Base-by-base conservation (phyloP, 1,140 invertebrate genomes). In the Choristoneura fumiferana region DNA sequence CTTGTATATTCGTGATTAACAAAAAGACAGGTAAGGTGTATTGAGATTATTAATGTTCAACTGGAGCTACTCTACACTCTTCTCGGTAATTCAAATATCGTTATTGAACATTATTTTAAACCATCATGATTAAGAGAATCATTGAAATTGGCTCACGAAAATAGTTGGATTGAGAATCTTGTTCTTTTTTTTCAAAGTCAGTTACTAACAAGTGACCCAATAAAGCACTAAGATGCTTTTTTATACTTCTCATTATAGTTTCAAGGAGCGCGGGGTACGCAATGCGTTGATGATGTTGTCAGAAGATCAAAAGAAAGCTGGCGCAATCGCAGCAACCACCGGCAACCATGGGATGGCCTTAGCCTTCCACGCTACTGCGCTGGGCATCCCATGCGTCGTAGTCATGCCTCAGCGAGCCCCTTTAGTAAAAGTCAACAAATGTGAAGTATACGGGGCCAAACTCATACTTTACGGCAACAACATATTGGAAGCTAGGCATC, bases 251-350 rank as follows among this genome's bases (percentile, higher is more conserved):
- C 22, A n/a, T 22, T 33, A 60, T 67, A 97, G 95, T 87, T 97
- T 97, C 76, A 97, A 97, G 84, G 97, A 98, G 86, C 91, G 97
- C 63, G 97, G 97, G 10, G 96, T 96, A 0, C 90, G 96, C 10
- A 95, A 96, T 75, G 93, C 95, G 0, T 76, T 98, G 5, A 69
- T 95, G 54, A 92, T 93, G 84, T 75, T 98, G 10, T 76, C 90
- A 0, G 90, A 93, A 17, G 93, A 95, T 10, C 92, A 97, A 71
- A 94, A 93, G 74, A 88, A 87, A 36, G 86, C 77, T 36, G 97
- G 97, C 37, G 96, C 98, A 0, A 95, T 98, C 60, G 94, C 96
- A 9, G 97, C 97, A 0, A 96, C 95, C 10, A 90, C 96, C 38
- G 97, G 97, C 0, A 98, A 98, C 80, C 97, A 98, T 80, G 96